A percentile compares a stretch with the other conserved stretches of the same genome.
These are phyloP conservation scores for Notodonta ziczac DNA, from an alignment of 2,888 invertebrate genomes.

Conservation along the genomic window DNA sequence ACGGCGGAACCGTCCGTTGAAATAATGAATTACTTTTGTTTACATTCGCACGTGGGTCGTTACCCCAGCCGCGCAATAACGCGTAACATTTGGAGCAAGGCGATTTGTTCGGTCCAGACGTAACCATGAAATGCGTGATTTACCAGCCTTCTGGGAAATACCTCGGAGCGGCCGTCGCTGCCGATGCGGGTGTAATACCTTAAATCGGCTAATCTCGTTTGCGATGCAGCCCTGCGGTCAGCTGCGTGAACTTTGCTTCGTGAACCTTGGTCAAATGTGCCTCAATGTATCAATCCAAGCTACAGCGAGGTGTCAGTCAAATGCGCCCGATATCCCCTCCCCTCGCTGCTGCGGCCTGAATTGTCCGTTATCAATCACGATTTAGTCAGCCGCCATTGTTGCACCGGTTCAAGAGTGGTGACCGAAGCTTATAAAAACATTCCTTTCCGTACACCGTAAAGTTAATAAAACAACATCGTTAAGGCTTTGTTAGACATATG, in stretches of 20 bases:
- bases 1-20: slow-evolving; percentile 13
- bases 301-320: too few relatives aligned
- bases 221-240: slow-evolving; percentile 57
- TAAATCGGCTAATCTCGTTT: slow-evolving; percentile 76
- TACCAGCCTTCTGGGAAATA: slow-evolving; percentile 77
- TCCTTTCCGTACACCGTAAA: slow-evolving; percentile 11
- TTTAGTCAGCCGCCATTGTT: slow-evolving; percentile 22
- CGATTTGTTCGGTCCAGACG: slow-evolving; percentile 52
- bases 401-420: slow-evolving; percentile 6
- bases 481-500: slow-evolving; percentile 21
- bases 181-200: slow-evolving; percentile 73
- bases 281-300: too few relatives aligned
- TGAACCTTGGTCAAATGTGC: slow-evolving; percentile 46
- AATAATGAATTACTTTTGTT: slow-evolving; percentile 27
- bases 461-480: slow-evolving; percentile 24
- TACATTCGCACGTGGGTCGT: slow-evolving; percentile 20
- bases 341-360: slow-evolving; percentile 39
- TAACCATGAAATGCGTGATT: slow-evolving; percentile 76
- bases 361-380: slow-evolving; percentile 38
- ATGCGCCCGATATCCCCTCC: slow-evolving; percentile 39
- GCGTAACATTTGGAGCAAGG: slow-evolving; percentile 33
- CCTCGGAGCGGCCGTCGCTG: slow-evolving; percentile 56
- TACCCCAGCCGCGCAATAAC: slow-evolving; percentile 21
- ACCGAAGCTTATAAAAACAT: slow-evolving; percentile 7
- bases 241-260: slow-evolving; percentile 32